Base-by-base conservation (phyloP, 2,113 vertebrate genomes). In the Saimiri boliviensis region DNA sequence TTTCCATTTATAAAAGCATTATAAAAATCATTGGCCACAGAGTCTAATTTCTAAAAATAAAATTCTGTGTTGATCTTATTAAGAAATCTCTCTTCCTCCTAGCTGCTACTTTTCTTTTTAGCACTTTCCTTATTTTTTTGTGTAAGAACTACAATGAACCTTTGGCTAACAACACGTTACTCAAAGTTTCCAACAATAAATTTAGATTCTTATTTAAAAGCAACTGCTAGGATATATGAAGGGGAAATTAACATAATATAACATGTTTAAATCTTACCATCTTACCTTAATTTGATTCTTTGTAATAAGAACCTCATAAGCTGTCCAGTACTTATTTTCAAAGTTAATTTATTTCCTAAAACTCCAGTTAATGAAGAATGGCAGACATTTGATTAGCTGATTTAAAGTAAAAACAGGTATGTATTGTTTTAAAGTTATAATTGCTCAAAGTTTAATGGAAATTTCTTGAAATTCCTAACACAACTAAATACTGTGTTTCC, bases 401-500 rank as follows among this genome's bases (percentile, higher is more conserved):
- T 79, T 95, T 84, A 88, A 95, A 96, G 2, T 97, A 95, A 85
- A 60, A 3, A 42, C 30, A n/a, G n/a, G 17, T 94, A 32, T 58
- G 5, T 45, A 92, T 93, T 49, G 89, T 89, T 95, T 94, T 85
- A 88, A 93, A 82, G 30, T 79, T 84, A 76, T 42, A 94, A 88
- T 37, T 97, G 49, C 23, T 95, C 90, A 92, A 91, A 92, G 76
- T 96, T 94, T 96, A 95, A 89, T 86, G 82, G 81, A 97, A 96
- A 95, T n/a, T 73, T 88, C 32, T 86, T 56, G 66, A 1, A 5
- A 98, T 68, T 95, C 40, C 91, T 96, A 94, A 89, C 76, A 96
- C 89, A 98, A 81, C 42, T 93, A 40, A 40, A 91, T 92, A 71
- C 83, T 97, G 35, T 97, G 94, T 96, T 97, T 98, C 93, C 86